These are phyloP conservation scores for Corythoichthys intestinalis DNA, from an alignment of 2,113 vertebrate genomes.

Conservation along the genomic window DNA sequence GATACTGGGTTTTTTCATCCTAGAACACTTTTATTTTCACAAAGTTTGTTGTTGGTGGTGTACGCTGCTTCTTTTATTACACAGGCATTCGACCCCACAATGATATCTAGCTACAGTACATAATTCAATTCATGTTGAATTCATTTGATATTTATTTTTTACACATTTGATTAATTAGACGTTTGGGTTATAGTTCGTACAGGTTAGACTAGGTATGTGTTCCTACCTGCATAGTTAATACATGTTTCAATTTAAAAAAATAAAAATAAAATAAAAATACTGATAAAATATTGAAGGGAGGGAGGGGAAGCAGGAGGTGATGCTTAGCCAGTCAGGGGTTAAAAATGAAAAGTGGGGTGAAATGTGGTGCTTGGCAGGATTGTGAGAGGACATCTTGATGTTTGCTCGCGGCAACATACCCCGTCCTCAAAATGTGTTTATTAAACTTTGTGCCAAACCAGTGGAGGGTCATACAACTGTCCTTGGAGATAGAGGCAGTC, in stretches of 20 bases:
- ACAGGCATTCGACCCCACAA: too few species aligned
- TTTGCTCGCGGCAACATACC: not conserved
- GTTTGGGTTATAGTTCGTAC: too few species aligned
- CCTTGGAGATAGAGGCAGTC: too few species aligned
- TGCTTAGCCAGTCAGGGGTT: constrained; percentile 46
- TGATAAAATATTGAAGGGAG: too few species aligned
- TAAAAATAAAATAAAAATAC: not conserved
- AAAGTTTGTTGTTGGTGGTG: not conserved
- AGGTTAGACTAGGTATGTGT: too few species aligned
- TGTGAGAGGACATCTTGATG: too few species aligned
- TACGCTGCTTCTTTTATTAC: not conserved
- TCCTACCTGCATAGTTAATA: too few species aligned
- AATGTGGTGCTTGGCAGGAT: constrained; percentile 58
- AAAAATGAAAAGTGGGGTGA: constrained; percentile 38
- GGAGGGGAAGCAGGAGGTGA: not conserved
- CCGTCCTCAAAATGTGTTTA: constrained; percentile 55
- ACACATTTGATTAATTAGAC: too few species aligned
- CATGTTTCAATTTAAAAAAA: not conserved
- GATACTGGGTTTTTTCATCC: not conserved
- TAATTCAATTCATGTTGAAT: too few species aligned
- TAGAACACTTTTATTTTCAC: not conserved
- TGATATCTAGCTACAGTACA: too few species aligned
- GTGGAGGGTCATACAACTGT: not conserved
- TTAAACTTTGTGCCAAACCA: constrained; percentile 23
- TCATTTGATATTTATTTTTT: too few species aligned